Conservation (phyloP, 2,797 vertebrate species). For the Mastacembelus armatus region DNA sequence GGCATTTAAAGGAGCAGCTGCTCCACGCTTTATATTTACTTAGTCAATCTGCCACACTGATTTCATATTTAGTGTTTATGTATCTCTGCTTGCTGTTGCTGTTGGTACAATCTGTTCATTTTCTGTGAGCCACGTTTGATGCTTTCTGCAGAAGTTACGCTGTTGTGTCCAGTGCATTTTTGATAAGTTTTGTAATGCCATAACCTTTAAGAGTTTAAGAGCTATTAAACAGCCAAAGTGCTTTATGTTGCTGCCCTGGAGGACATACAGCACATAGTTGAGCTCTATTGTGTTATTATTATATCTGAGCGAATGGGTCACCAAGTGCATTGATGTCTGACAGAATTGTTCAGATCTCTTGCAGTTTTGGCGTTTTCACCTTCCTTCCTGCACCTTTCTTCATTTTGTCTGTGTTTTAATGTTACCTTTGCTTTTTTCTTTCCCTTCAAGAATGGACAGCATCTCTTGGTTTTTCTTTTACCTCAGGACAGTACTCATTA, state of each 20-base stretch:
- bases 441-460: conserved; percentile 1
- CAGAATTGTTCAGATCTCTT: not conserved
- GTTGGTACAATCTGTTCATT: not conserved
- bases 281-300: conserved; percentile 1
- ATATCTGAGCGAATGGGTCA: not conserved
- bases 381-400: not conserved
- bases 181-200: conserved; percentile 20
- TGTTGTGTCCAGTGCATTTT: not conserved
- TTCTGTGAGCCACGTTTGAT: not conserved
- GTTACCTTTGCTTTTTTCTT: conserved; percentile 28
- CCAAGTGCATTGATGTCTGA: not conserved
- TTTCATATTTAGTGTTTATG: not conserved
- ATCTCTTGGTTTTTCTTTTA: conserved; percentile 27
- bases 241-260: not conserved
- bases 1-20: not conserved
- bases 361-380: conserved; percentile 1
- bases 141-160: conserved; percentile 7
- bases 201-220: not conserved
- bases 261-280: not conserved
- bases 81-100: not conserved
- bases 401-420: conserved; percentile 10
- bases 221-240: not conserved
- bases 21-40: too few relatives aligned
- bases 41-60: not conserved
- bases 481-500: conserved; percentile 35